These are phyloP conservation scores for Callorhinus ursinus DNA, from an alignment of 2,113 vertebrate species.

Conservation along the genomic window DNA sequence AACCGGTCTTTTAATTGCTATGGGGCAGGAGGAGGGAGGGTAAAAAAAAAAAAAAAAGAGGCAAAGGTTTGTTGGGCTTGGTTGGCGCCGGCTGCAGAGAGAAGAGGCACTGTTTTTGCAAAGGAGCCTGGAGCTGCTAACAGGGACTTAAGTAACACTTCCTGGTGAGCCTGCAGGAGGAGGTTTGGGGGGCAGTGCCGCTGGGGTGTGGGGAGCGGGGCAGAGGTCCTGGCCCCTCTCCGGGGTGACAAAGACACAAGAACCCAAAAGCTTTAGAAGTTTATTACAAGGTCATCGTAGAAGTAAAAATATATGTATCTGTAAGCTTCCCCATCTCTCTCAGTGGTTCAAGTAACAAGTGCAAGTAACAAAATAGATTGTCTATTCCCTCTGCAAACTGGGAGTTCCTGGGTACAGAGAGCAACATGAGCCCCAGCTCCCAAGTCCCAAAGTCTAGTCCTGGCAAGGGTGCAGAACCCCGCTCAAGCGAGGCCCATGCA, in stretches of 20 bases:
- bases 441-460: not conserved
- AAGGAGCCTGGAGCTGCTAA: slow-evolving; percentile 21
- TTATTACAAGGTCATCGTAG: slow-evolving; percentile 82
- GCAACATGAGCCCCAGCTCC: not conserved
- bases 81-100: slow-evolving; percentile 66
- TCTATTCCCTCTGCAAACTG: not conserved
- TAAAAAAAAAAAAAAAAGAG: slow-evolving; percentile 43
- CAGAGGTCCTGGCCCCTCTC: not conserved
- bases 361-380: slow-evolving; percentile 63
- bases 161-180: slow-evolving; percentile 21
- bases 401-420: not conserved
- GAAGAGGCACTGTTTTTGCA: slow-evolving; percentile 45
- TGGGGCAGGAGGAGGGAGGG: slow-evolving; percentile 25
- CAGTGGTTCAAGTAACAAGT: slow-evolving; percentile 56
- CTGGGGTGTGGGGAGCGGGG: not conserved
- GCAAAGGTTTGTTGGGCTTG: slow-evolving; percentile 58
- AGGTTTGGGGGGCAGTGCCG: not conserved
- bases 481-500: not conserved
- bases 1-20: slow-evolving; percentile 73
- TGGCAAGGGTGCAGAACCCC: not conserved
- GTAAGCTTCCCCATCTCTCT: not conserved
- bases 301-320: slow-evolving; percentile 53
- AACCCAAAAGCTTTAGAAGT: slow-evolving; percentile 49
- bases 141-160: slow-evolving; percentile 56
- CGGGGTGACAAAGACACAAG: not conserved